Conservation (phyloP, 1,140 invertebrate genomes). For the Trialeurodes vaporariorum region DNA sequence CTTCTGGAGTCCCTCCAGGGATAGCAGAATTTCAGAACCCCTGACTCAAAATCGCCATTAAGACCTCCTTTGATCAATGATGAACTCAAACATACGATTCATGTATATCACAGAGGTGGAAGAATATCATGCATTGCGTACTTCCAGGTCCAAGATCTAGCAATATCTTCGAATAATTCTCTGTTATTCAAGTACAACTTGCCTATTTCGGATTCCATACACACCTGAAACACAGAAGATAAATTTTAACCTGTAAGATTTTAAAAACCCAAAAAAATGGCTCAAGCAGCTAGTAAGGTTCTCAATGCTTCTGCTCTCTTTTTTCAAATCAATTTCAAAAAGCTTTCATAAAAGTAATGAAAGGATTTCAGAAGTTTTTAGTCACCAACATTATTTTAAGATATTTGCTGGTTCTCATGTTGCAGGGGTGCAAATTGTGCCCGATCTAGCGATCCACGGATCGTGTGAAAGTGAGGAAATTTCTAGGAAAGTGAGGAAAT, state of each 20-base stretch:
- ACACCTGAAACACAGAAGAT: constrained; percentile 51
- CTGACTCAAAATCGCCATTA: no score
- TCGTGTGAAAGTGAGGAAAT: no score
- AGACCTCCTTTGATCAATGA: no score
- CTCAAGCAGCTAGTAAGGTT: neutral
- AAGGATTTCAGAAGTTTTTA: neutral
- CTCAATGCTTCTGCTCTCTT: neutral
- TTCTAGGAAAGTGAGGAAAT: no score
- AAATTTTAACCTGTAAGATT: constrained; percentile 14
- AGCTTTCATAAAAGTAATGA: neutral
- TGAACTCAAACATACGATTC: no score
- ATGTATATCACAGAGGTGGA: constrained; percentile 27
- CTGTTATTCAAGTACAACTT: constrained; percentile 65
- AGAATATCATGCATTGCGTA: constrained; percentile 83
- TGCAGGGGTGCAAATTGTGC: no score
- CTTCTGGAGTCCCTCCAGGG: no score
- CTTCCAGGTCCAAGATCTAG: constrained; percentile 79
- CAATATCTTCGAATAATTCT: constrained; percentile 65
- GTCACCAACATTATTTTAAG: neutral
- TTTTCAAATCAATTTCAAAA: neutral
- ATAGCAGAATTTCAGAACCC: no score
- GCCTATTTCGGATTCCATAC: constrained; percentile 83
- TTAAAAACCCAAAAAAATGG: neutral
- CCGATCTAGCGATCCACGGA: no score
- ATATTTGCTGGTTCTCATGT: neutral